These are phyloP conservation scores for Prietella phreatophila DNA, from an alignment of 2,113 vertebrate species.

Conservation along the genomic window DNA sequence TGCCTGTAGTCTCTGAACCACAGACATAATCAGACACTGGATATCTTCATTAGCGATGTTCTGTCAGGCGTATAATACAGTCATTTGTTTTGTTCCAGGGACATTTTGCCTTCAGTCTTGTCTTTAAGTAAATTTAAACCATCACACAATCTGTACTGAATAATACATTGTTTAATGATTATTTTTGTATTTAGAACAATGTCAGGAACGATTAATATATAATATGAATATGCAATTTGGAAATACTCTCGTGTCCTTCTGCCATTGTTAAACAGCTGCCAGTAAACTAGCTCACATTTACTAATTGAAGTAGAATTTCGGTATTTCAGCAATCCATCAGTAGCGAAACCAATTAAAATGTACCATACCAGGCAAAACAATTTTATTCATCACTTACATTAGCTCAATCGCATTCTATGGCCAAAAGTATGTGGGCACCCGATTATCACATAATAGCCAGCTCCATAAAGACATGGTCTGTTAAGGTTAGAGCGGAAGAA, in stretches of 20 bases:
- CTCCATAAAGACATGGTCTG: background rate
- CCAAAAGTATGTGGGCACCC: background rate
- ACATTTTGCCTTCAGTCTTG: background rate
- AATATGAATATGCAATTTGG: background rate
- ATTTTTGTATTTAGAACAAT: background rate
- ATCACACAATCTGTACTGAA: background rate
- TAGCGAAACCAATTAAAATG: background rate
- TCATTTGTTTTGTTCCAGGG: background rate
- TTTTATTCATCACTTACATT: background rate
- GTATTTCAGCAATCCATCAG: background rate
- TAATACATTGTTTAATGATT: background rate
- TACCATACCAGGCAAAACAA: background rate
- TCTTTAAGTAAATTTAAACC: background rate
- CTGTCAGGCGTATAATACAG: conserved; percentile 1
- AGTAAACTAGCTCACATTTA: background rate
- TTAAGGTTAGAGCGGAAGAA: background rate
- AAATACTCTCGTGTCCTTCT: background rate
- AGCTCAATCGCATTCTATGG: background rate
- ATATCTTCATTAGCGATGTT: conserved; percentile 20
- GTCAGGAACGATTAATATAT: background rate
- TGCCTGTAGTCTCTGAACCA: conserved; percentile 12
- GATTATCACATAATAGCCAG: too few relatives aligned
- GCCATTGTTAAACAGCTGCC: background rate
- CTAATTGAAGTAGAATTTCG: background rate
- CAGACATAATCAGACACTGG: conserved; percentile 24